Percentiles rank a stretch among this genome's conserved stretches.
phyloP scores from a whole-genome alignment of 2,113 vertebrate genomes.

The Monopterus albus region DNA sequence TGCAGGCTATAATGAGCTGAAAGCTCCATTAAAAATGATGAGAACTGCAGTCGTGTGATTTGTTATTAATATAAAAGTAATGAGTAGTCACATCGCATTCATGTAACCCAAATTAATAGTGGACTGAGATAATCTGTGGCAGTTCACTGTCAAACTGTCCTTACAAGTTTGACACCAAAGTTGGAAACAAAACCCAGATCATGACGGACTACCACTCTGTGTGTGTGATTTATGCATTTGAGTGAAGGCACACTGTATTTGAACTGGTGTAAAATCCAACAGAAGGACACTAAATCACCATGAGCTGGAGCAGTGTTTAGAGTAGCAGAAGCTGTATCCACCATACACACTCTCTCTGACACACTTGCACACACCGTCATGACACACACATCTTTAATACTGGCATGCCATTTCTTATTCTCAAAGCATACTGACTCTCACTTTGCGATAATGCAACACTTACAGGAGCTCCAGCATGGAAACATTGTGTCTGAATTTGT shows the following conservation, averaged over 20 bases:
- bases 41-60: background rate
- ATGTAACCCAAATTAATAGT: too few relatives aligned
- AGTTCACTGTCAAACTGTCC: background rate
- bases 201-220: background rate
- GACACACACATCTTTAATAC: background rate
- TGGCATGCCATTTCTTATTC: background rate
- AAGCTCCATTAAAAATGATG: too few relatives aligned
- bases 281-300: background rate
- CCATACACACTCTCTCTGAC: background rate
- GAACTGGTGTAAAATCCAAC: background rate
- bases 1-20: too few relatives aligned
- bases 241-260: background rate
- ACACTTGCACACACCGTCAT: background rate
- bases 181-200: background rate
- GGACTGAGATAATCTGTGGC: background rate
- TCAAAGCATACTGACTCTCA: slow-evolving; percentile 10
- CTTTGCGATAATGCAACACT: slow-evolving; percentile 7
- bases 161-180: background rate
- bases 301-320: background rate
- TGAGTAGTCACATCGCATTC: too few relatives aligned
- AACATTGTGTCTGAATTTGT: slow-evolving; percentile 42
- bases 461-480: slow-evolving; percentile 34
- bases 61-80: background rate
- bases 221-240: background rate
- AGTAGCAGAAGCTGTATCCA: background rate